Base-by-base conservation (phyloP, 2,113 vertebrate species). In the Solenodon paradoxus region DNA sequence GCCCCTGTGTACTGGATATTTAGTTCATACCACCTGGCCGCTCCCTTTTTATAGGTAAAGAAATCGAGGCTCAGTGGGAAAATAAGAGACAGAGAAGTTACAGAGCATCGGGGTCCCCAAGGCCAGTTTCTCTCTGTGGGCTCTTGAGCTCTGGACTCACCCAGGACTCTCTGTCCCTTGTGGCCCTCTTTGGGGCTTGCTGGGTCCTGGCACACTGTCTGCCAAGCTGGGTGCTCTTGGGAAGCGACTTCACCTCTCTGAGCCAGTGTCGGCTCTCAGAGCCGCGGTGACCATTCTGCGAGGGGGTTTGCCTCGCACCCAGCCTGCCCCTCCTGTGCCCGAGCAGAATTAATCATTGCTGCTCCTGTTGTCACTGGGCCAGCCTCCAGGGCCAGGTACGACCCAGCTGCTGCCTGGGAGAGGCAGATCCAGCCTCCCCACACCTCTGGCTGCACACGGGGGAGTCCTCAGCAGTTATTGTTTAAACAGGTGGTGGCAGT, bases 401-500 rank as follows among this genome's bases (percentile, higher is more conserved):
- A 63, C 72, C 79, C 68, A n/a, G 59, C 47, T 78, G 59, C 78
- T 92, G 68, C 61, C 35, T 16, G 81, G 69, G 32, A 96, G 88
- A 94, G 69, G 69, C 90, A 66, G 22, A 71, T 53, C 75, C 57
- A 95, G 82, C 87, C 94, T 93, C 68, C 92, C 95, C 71, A 95
- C 88, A 96, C 87, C 74, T 94, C 88, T 81, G 49, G 71, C 87
- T 90, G 49, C 92, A 89, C 55, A 81, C 92, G 94, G 92, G 87
- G 0, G 38, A 83, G 95, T 96, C 90, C 83, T 53, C 35, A 72
- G 79, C 47, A 95, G 96, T 97, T 97, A 97, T 90, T 97, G 85
- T 97, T 97, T 97, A 97, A 97, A 95, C 96, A 95, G 90, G 94
- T 96, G 94, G 81, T 92, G 74, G 88, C 84, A 51, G 53, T 69